phyloP scores from a whole-genome alignment of 1,140 invertebrate genomes.

The Pseudomyrmex gracilis region DNA sequence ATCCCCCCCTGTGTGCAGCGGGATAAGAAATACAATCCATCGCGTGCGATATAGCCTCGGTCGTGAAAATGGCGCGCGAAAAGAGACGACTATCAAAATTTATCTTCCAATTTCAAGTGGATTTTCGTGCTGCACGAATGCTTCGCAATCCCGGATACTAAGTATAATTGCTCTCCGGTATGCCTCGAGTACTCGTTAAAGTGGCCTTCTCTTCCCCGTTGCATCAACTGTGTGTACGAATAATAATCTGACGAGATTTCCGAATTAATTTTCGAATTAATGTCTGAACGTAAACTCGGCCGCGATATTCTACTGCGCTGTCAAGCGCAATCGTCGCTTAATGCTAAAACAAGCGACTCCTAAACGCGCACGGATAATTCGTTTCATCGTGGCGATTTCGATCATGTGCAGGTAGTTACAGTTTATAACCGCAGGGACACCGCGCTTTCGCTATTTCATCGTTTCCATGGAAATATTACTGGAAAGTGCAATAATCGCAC shows the following conservation, averaged over 20 bases:
- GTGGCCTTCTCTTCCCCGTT: conserved; percentile 18
- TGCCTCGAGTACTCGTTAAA: conserved; percentile 24
- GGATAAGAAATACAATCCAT: conserved; percentile 40
- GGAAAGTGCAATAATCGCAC: conserved; percentile 10
- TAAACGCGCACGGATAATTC: conserved; percentile 33
- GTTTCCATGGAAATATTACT: conserved; percentile 43
- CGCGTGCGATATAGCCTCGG: conserved; percentile 14
- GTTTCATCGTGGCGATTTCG: conserved; percentile 17
- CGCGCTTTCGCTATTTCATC: conserved; percentile 16
- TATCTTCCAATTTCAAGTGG: conserved; percentile 40
- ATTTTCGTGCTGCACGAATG: conserved; percentile 68
- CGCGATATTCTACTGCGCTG: conserved; percentile 4
- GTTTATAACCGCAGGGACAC: conserved; percentile 28
- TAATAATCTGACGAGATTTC: conserved; percentile 38
- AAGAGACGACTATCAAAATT: conserved; percentile 53
- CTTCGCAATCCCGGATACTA: conserved; percentile 40
- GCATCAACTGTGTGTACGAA: conserved; percentile 13
- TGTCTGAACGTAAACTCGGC: conserved; percentile 9
- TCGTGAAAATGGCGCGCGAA: neutral
- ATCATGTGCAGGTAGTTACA: conserved; percentile 41
- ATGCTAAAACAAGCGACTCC: conserved; percentile 35
- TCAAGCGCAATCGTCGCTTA: conserved; percentile 15
- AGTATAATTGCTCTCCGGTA: conserved; percentile 61
- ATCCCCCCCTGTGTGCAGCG: neutral
- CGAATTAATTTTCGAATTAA: conserved; percentile 50